Conservation (phyloP, 1,140 invertebrate genomes). For the Dysdera silvatica region DNA sequence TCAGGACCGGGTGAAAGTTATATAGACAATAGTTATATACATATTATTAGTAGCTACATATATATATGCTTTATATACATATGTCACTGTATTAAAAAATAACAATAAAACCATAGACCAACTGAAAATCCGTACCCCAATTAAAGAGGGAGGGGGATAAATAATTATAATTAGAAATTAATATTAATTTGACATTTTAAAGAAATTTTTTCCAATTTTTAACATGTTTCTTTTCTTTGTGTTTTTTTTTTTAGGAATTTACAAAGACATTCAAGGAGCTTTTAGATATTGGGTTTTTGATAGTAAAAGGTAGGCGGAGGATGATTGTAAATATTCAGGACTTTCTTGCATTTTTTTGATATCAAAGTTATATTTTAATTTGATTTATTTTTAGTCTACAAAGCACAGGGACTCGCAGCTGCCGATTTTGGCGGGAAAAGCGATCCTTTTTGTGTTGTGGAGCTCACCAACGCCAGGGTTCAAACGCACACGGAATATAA, state of each 20-base stretch:
- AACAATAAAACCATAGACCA: too few relatives aligned
- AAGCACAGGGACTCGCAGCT: conserved; percentile 77
- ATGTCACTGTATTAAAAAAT: too few relatives aligned
- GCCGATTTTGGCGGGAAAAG: conserved; percentile 78
- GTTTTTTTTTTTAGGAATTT: conserved; percentile 36
- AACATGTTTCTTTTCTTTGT: too few relatives aligned
- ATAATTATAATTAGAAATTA: too few relatives aligned
- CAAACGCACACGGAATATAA: conserved; percentile 99
- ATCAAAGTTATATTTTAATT: not conserved
- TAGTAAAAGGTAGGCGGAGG: conserved; percentile 48
- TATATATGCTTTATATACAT: too few relatives aligned
- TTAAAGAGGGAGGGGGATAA: too few relatives aligned
- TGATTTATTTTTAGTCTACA: conserved; percentile 53
- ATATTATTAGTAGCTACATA: too few relatives aligned
- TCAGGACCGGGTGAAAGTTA: too few relatives aligned
- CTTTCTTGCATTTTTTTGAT: not conserved
- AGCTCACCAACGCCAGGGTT: conserved; percentile 84
- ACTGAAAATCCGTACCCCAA: too few relatives aligned
- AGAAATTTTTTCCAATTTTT: not conserved
- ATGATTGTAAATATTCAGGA: not conserved
- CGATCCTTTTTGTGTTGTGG: conserved; percentile 96
- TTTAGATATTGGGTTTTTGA: conserved; percentile 45
- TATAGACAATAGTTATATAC: too few relatives aligned
- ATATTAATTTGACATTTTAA: not conserved
- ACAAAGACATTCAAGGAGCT: conserved; percentile 42